These are phyloP conservation scores for Podarcis muralis DNA, from an alignment of 2,113 vertebrate genomes.

Conservation along the genomic window DNA sequence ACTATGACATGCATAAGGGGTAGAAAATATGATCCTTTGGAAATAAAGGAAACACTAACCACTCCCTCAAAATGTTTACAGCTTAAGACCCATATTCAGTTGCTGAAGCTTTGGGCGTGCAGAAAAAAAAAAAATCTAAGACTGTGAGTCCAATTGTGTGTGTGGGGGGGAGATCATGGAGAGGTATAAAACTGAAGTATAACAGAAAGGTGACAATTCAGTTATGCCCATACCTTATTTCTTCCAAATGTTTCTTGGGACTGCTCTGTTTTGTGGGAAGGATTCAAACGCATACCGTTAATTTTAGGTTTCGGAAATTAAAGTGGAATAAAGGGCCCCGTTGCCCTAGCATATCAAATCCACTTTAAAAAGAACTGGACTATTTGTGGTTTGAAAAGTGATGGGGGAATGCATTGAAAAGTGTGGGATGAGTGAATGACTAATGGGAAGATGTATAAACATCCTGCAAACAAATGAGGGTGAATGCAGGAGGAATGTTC, in stretches of 20 bases:
- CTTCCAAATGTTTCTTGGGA: background rate
- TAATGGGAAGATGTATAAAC: no score
- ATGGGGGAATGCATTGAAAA: no score
- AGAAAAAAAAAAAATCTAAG: background rate
- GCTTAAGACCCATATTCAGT: background rate
- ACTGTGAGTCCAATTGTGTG: background rate
- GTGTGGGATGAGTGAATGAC: no score
- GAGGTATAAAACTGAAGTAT: background rate
- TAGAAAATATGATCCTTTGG: background rate
- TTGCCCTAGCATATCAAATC: no score
- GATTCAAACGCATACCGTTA: no score
- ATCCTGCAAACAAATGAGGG: no score
- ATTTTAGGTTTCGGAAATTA: no score
- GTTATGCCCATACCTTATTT: background rate
- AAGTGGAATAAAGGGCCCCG: no score
- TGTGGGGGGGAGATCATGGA: background rate
- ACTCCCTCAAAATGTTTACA: background rate
- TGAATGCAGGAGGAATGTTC: no score
- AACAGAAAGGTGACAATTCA: background rate
- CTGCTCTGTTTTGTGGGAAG: background rate
- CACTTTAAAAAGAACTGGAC: no score
- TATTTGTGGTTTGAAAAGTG: no score
- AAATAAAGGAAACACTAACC: background rate
- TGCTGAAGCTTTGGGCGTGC: background rate
- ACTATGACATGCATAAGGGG: background rate